Evolutionary conservation across 1,140 invertebrate species (phyloP).

Genomic region (Drosophila ananassae): DNA sequence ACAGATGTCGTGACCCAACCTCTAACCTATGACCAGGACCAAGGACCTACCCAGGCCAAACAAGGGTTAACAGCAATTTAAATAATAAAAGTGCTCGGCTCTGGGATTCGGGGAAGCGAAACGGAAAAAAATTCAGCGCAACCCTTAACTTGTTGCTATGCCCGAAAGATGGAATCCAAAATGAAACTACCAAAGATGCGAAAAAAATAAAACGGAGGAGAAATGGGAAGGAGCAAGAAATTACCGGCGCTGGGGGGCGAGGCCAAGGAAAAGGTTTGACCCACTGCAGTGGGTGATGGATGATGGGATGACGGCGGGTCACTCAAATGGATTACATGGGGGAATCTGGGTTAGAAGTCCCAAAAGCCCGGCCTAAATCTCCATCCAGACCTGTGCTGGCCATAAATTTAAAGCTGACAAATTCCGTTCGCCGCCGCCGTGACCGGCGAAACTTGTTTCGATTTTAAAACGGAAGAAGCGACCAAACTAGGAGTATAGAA

Average conservation of each 20-base stretch:
- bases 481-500: slow-evolving; percentile 11
- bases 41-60: slow-evolving; percentile 46
- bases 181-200: slow-evolving; percentile 61
- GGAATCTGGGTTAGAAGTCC: slow-evolving; percentile 24
- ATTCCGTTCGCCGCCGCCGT: slow-evolving; percentile 25
- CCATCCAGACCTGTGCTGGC: slow-evolving; percentile 35
- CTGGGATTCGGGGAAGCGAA: slow-evolving; percentile 45
- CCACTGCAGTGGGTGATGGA: slow-evolving; percentile 48
- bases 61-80: slow-evolving; percentile 79
- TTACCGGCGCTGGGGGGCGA: slow-evolving; percentile 23
- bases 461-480: background rate
- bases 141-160: slow-evolving; percentile 76
- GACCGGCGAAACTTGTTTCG: slow-evolving; percentile 41
- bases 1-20: slow-evolving; percentile 72
- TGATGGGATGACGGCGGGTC: slow-evolving; percentile 2
- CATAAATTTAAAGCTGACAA: slow-evolving; percentile 57
- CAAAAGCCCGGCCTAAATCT: slow-evolving; percentile 5
- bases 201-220: slow-evolving; percentile 30
- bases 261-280: slow-evolving; percentile 60
- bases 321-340: slow-evolving; percentile 22
- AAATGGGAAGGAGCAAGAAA: slow-evolving; percentile 19
- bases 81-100: slow-evolving; percentile 70
- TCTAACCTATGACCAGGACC: slow-evolving; percentile 65
- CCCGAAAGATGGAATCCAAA: slow-evolving; percentile 58
- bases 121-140: slow-evolving; percentile 35